Base-by-base conservation (phyloP, 2,888 invertebrate species). In the Tipula confusa region DNA sequence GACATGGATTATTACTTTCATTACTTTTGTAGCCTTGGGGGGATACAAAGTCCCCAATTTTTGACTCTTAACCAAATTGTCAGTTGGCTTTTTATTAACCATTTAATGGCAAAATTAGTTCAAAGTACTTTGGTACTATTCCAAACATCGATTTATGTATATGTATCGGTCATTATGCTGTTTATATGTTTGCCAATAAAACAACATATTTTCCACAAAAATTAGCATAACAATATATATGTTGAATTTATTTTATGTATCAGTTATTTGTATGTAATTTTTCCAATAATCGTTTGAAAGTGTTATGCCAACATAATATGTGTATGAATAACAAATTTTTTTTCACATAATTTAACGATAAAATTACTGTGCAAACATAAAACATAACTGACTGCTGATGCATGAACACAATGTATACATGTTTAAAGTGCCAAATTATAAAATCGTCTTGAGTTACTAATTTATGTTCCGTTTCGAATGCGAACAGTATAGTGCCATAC, bases 311-410 rank as follows among this genome's bases (percentile, higher is more conserved):
- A 36, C 43, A 36, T 11, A 9, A 11, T 38, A 43, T 43, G 43
- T 24, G 9, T 64, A 64, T 64, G 64, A 64, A 64, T 64, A 24
- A 64, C 64, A 64, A 64, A 64, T 24, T 64, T 24, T 18, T 64
- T 64, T 64, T 24, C 64, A 64, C 64, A 64, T 64, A 64, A 24
- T 64, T 64, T 64, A 24, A 64, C 64, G 1, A 64, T 64, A 64
- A 64, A 64, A 64, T 64, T 64, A 64, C 64, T 64, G 64, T 24
- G 24, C 64, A 64, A 64, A 64, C 64, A 33, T n/a, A n/a, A n/a
- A n/a, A n/a, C n/a, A n/a, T n/a, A n/a, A n/a, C n/a, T n/a, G 9
- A 24, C 64, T 24, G 64, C 11, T 5, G 24, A 24, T 43, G 43
- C n/a, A 5, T 43, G 43, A 43, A 43, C 3, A 43, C 2, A 24